These are phyloP conservation scores for Pocillopora grandis DNA, from an alignment of 92 coral and sea anemone species.

Conservation along the genomic window DNA sequence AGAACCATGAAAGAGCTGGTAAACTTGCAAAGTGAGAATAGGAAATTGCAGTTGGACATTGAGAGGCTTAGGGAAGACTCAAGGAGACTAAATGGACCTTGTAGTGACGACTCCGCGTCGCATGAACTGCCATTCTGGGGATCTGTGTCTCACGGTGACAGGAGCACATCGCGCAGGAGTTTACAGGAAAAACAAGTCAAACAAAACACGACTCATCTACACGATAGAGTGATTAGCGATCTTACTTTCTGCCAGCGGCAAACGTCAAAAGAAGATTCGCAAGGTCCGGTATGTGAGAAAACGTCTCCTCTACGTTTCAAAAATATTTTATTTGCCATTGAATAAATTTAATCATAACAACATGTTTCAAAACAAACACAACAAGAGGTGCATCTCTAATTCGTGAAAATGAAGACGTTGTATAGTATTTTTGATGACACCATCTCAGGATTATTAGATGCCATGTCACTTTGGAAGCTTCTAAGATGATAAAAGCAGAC, in stretches of 20 bases:
- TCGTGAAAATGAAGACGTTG: neutral
- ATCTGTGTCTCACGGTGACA: slow-evolving; percentile 14
- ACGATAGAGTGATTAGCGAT: slow-evolving; percentile 24
- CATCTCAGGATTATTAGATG: too few species aligned
- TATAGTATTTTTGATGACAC: too few species aligned
- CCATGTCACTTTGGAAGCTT: too few species aligned
- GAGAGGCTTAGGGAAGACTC: slow-evolving; percentile 54
- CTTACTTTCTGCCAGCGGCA: slow-evolving; percentile 12
- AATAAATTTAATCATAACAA: neutral
- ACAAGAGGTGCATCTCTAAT: too few species aligned
- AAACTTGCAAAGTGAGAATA: slow-evolving; percentile 80
- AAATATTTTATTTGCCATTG: neutral
- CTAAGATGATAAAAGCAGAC: too few species aligned
- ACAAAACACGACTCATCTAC: slow-evolving; percentile 20
- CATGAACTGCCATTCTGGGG: slow-evolving; percentile 35
- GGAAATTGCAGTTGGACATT: slow-evolving; percentile 70
- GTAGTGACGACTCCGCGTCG: slow-evolving; percentile 36
- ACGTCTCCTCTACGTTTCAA: too few species aligned
- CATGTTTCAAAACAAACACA: neutral
- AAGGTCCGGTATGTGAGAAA: slow-evolving; percentile 22
- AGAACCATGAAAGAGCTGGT: slow-evolving; percentile 78
- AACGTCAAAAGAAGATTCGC: neutral
- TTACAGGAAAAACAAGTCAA: slow-evolving; percentile 32
- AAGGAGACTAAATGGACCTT: slow-evolving; percentile 29
- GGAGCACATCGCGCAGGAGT: slow-evolving; percentile 29